Evolutionary conservation across 2,113 vertebrate genomes (phyloP).

Genomic region (Actinemys pallida): DNA sequence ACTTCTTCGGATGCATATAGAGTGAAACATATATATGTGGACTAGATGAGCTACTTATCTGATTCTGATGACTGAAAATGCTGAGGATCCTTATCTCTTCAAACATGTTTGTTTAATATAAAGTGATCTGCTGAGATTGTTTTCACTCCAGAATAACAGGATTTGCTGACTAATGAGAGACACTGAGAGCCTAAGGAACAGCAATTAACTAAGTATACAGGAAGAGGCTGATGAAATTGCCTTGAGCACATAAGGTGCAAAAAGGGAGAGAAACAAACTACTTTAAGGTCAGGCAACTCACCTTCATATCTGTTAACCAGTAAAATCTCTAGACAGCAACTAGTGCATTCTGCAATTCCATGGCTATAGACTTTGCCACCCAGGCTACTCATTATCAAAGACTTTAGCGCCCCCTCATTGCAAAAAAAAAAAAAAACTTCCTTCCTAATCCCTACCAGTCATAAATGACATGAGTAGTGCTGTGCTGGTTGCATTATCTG

Average conservation of each 20-base stretch:
- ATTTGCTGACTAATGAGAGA: slow-evolving; percentile 60
- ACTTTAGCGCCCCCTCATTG: background rate
- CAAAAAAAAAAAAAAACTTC: background rate
- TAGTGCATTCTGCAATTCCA: background rate
- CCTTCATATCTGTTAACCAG: background rate
- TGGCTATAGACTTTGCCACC: background rate
- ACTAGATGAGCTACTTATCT: background rate
- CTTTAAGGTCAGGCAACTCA: background rate
- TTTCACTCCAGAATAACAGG: slow-evolving; percentile 30
- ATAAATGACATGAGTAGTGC: background rate
- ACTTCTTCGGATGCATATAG: no score
- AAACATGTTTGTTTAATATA: slow-evolving; percentile 61
- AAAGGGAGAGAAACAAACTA: slow-evolving; percentile 4
- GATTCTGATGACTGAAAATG: slow-evolving; percentile 13
- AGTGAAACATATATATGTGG: background rate
- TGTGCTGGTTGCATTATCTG: background rate
- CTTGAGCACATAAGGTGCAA: background rate
- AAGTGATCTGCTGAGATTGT: slow-evolving; percentile 67
- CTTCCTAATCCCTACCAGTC: background rate
- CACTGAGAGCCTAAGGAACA: slow-evolving; percentile 61
- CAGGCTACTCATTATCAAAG: background rate
- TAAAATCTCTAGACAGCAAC: background rate
- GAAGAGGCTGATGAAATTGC: slow-evolving; percentile 47
- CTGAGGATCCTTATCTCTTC: slow-evolving; percentile 55
- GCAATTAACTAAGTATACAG: slow-evolving; percentile 50